phyloP scores from a whole-genome alignment of 2,888 invertebrate genomes.

The Ecdyonurus torrentis region DNA sequence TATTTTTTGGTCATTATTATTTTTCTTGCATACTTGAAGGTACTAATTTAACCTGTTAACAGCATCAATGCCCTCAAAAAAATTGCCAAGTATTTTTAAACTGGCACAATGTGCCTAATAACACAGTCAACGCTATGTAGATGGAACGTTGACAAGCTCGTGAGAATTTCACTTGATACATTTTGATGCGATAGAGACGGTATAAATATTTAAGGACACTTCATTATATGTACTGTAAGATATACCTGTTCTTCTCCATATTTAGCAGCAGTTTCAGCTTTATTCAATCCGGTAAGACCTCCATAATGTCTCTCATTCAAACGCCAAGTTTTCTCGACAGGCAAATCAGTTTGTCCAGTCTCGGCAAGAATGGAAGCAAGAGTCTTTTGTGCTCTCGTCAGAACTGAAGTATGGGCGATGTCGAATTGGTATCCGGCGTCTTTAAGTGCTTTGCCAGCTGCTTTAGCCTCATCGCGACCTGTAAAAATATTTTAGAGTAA shows the following conservation, averaged over 20 bases:
- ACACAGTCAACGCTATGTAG: too few species aligned
- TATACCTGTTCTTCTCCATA: conserved; percentile 72
- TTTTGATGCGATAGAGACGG: too few species aligned
- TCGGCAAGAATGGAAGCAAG: conserved; percentile 47
- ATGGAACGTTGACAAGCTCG: too few species aligned
- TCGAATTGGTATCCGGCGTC: conserved; percentile 55
- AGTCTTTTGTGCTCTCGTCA: conserved; percentile 62
- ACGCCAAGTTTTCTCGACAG: conserved; percentile 59
- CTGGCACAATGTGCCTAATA: too few species aligned
- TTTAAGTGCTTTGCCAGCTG: conserved; percentile 56
- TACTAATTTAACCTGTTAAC: too few species aligned
- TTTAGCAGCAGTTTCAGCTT: conserved; percentile 67
- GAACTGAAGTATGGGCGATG: conserved; percentile 60
- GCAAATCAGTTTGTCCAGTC: conserved; percentile 46
- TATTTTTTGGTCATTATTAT: too few species aligned
- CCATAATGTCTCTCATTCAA: conserved; percentile 81
- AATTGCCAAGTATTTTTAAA: too few species aligned
- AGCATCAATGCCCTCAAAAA: too few species aligned
- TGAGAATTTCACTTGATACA: too few species aligned
- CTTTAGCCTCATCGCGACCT: conserved; percentile 49
- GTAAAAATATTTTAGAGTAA: conserved; percentile 10
- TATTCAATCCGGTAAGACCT: conserved; percentile 68
- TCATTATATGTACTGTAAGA: too few species aligned
- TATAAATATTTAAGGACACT: too few species aligned
- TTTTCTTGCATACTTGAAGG: too few species aligned